Evolutionary conservation across 92 coral and sea anemone species (phyloP).

Genomic region (Meandrina meandrites): DNA sequence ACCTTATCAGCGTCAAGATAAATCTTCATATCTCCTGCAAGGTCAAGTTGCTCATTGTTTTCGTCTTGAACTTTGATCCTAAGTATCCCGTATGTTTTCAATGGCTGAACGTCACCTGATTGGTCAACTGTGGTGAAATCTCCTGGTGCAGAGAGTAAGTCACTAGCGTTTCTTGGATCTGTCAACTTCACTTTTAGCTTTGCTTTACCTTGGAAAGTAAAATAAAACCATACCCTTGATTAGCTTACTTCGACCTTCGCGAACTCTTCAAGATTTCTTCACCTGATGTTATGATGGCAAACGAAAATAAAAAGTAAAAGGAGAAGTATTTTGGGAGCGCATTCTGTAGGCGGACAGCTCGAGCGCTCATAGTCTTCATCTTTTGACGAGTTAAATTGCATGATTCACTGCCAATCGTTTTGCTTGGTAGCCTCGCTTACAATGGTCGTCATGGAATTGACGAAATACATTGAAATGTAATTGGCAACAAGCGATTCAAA

Average conservation of each 20-base stretch:
- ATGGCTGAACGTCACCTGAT: constrained; percentile 54
- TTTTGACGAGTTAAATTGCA: too few species aligned
- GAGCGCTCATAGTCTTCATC: too few species aligned
- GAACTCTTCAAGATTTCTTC: too few species aligned
- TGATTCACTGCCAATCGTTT: too few species aligned
- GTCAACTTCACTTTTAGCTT: constrained; percentile 38
- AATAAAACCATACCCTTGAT: background rate
- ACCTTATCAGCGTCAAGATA: constrained; percentile 12
- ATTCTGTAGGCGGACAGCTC: too few species aligned
- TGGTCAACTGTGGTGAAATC: constrained; percentile 67
- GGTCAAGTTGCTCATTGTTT: constrained; percentile 43
- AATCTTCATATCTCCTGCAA: constrained; percentile 5
- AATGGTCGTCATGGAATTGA: too few species aligned
- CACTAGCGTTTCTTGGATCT: constrained; percentile 65
- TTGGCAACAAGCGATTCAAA: background rate
- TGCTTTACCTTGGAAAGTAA: constrained; percentile 47
- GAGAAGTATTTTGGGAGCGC: too few species aligned
- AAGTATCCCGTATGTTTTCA: constrained; percentile 67
- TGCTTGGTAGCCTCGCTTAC: too few species aligned
- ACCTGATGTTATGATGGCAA: too few species aligned
- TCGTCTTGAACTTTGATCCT: constrained; percentile 54
- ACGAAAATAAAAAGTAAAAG: too few species aligned
- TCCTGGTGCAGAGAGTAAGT: constrained; percentile 64
- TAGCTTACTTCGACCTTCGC: too few species aligned
- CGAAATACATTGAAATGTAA: background rate